A percentile compares a stretch with the other conserved stretches of the same genome.
These are phyloP conservation scores for Aphelinus certus DNA, from an alignment of 1,140 invertebrate species.

Conservation along the genomic window DNA sequence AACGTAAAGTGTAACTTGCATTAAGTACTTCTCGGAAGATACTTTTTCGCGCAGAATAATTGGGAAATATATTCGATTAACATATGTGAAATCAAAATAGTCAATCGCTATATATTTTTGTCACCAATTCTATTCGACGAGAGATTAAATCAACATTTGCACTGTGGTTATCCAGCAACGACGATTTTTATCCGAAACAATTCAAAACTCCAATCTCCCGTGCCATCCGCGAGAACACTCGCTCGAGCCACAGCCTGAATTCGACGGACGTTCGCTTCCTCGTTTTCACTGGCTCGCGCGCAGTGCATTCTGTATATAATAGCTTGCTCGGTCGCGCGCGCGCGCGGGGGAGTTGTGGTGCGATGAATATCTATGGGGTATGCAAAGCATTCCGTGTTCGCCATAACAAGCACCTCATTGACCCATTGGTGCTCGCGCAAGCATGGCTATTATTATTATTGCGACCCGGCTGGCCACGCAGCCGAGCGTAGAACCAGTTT, in stretches of 20 bases:
- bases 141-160: not conserved
- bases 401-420: slow-evolving; percentile 65
- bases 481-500: slow-evolving; percentile 56
- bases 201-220: not conserved
- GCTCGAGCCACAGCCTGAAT: too few relatives aligned
- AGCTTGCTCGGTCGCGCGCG: not conserved
- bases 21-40: too few relatives aligned
- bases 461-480: slow-evolving; percentile 47
- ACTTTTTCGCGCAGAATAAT: too few relatives aligned
- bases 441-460: slow-evolving; percentile 49
- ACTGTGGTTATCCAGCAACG: too few relatives aligned
- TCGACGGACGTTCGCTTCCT: not conserved
- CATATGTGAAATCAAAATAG: too few relatives aligned
- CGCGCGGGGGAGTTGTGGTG: slow-evolving; percentile 17
- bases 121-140: too few relatives aligned
- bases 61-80: too few relatives aligned
- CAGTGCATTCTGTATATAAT: slow-evolving; percentile 4
- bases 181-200: not conserved
- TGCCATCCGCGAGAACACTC: not conserved
- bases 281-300: not conserved
- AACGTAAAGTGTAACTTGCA: too few relatives aligned
- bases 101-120: too few relatives aligned
- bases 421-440: slow-evolving; percentile 52
- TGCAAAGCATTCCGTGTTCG: slow-evolving; percentile 64
- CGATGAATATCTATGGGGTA: slow-evolving; percentile 63